A percentile compares a stretch with the other conserved stretches of the same genome.
phyloP scores from a whole-genome alignment of 2,797 vertebrate genomes.

The Neosalanx taihuensis region DNA sequence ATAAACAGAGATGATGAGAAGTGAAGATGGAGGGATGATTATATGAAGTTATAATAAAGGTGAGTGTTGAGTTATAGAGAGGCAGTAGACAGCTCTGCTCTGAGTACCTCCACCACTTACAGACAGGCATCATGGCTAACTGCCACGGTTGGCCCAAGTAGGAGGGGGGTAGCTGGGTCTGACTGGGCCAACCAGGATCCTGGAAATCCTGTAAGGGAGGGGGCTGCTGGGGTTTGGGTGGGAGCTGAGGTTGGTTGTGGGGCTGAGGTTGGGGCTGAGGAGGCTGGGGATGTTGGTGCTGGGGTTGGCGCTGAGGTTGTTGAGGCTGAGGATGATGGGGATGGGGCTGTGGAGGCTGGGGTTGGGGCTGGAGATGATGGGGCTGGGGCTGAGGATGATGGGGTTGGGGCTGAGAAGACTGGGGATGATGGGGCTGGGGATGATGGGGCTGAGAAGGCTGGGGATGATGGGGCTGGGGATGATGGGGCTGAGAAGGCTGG shows the following conservation, averaged over 20 bases:
- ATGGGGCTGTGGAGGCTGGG: not conserved
- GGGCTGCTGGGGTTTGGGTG: constrained; percentile 26
- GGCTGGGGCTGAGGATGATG: too few relatives aligned
- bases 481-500: too few relatives aligned
- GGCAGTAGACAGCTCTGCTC: not conserved
- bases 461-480: too few relatives aligned
- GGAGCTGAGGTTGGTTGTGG: constrained; percentile 11
- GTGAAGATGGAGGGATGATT: too few relatives aligned
- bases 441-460: too few relatives aligned
- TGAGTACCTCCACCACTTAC: constrained; percentile 47
- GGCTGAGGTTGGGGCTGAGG: too few relatives aligned
- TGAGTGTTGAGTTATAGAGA: too few relatives aligned
- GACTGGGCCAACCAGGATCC: constrained; percentile 12
- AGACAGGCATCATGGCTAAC: constrained; percentile 18
- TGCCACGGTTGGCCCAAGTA: constrained; percentile 26
- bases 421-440: too few relatives aligned
- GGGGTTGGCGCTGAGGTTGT: not conserved
- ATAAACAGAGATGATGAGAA: too few relatives aligned
- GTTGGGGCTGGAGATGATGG: not conserved
- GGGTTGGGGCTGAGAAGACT: too few relatives aligned
- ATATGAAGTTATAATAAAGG: too few relatives aligned
- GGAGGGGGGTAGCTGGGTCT: constrained; percentile 10
- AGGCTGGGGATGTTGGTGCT: too few relatives aligned
- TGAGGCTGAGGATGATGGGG: constrained; percentile 19
- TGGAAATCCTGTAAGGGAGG: constrained; percentile 15